A percentile compares a stretch with the other conserved stretches of the same genome.
phyloP scores from a whole-genome alignment of 2,888 invertebrate genomes.

The Syrphus vitripennis region DNA sequence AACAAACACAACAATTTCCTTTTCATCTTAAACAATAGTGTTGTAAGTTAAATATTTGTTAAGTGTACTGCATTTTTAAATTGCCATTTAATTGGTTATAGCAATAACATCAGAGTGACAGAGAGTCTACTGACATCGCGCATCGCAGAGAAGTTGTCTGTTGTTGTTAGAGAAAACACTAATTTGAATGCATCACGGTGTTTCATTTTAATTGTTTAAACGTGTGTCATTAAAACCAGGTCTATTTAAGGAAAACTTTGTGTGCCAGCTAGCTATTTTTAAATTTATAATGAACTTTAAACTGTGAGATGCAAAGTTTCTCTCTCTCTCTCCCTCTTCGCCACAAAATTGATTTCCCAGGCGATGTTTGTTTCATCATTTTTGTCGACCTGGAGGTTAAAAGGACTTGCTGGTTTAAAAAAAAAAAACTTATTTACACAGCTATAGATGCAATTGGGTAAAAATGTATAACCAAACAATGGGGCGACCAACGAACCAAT shows the following conservation, averaged over 20 bases:
- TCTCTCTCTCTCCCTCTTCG: background rate
- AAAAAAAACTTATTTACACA: slow-evolving; percentile 44
- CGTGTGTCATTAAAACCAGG: slow-evolving; percentile 12
- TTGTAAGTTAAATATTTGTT: background rate
- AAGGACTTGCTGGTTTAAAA: slow-evolving; percentile 23
- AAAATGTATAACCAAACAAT: slow-evolving; percentile 46
- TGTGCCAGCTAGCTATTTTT: slow-evolving; percentile 28
- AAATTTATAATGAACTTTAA: slow-evolving; percentile 40
- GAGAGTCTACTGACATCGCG: background rate
- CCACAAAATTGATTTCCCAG: slow-evolving; percentile 53
- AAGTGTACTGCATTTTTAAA: slow-evolving; percentile 6
- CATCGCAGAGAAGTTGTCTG: too few relatives aligned
- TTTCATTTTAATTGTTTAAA: slow-evolving; percentile 35
- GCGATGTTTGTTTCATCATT: slow-evolving; percentile 23
- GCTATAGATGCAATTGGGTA: background rate
- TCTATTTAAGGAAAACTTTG: background rate
- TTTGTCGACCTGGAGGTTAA: background rate
- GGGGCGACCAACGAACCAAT: slow-evolving; percentile 53
- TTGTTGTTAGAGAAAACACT: slow-evolving; percentile 12
- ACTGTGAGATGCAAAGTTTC: background rate
- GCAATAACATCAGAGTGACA: background rate
- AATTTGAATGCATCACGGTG: background rate
- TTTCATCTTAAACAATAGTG: background rate
- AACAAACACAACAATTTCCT: too few relatives aligned
- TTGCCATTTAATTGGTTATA: slow-evolving; percentile 22